Percentiles rank a stretch among this genome's conserved stretches.
phyloP scores from a whole-genome alignment of 2,113 vertebrate genomes.

The Proterorhinus semilunaris region DNA sequence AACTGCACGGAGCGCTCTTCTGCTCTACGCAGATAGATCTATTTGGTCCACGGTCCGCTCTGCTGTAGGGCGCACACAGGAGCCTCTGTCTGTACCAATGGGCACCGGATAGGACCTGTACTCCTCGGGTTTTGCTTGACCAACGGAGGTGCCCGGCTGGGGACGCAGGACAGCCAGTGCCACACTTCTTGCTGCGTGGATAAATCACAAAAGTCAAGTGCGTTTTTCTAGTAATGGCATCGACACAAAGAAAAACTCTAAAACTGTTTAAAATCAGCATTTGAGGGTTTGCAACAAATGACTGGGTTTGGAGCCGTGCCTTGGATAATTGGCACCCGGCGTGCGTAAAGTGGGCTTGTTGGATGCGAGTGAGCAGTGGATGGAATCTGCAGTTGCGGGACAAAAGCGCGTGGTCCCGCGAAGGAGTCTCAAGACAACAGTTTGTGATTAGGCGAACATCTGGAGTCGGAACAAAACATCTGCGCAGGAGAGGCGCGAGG shows the following conservation, averaged over 20 bases:
- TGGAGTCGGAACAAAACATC: conserved; percentile 29
- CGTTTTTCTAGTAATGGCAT: neutral
- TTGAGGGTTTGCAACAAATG: neutral
- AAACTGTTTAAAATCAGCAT: conserved; percentile 12
- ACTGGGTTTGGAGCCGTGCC: conserved; percentile 5
- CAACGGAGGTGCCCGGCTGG: conserved; percentile 1
- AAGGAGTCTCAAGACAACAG: conserved; percentile 4
- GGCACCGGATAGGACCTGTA: neutral
- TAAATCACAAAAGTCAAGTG: conserved; percentile 7
- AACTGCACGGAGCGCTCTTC: conserved; percentile 3
- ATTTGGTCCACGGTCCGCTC: neutral
- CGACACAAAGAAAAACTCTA: neutral
- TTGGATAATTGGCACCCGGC: neutral
- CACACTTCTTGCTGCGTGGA: neutral
- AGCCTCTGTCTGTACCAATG: too few species aligned
- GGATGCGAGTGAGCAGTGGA: neutral
- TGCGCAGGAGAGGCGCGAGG: conserved; percentile 38
- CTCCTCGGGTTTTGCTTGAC: neutral
- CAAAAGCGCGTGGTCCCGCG: conserved; percentile 6
- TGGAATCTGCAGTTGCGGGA: conserved; percentile 12
- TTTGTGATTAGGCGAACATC: conserved; percentile 28
- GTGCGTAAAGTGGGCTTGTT: conserved; percentile 20
- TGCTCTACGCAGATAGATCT: neutral
- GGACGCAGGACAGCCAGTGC: conserved; percentile 29
- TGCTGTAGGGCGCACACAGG: neutral